Evolutionary conservation across 1,140 invertebrate genomes (phyloP), one percentile per base, ranked within the genome.

Genomic region (Helicoverpa zea): DNA sequence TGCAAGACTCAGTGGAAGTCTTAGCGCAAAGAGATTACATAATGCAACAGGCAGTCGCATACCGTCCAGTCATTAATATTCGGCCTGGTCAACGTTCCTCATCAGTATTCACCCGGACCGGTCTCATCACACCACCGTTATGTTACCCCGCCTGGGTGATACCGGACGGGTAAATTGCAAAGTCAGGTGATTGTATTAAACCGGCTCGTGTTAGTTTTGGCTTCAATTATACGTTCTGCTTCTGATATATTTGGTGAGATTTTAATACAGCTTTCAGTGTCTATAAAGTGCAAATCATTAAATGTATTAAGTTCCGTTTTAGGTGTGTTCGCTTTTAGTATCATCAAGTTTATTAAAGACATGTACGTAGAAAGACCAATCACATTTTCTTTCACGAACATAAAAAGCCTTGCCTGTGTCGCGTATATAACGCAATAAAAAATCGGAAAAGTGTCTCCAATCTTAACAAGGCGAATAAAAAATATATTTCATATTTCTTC

Each of bases 51-150:
- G 81, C 72, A 63, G 64, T 72, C 49, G 23, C 49, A 81, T 82
- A 75, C 75, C 79, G 82, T 81, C 72, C 75, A 58, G 80, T 82
- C 85, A 88, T 88, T 87, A 87, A 84, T 84, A 82, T 77, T 70
- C 79, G 75, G 23, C 76, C 82, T 81, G 82, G 85, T 82, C 84
- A 78, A 78, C 84, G 79, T 11, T 23, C 63, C 83, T 86, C 83
- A 88, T 88, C 84, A 81, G 86, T 85, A 86, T 87, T 87, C 87
- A 84, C 54, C 82, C 82, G 83, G 35, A 76, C 13, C 51, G 54
- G 70, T 81, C 82, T 87, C 85, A 85, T 85, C 85, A 85, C 79
- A 30, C 83, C 80, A 74, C 79, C 81, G 83, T 86, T 87, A 84
- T 77, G 13, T 68, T 66, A 49, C 79, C 43, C 43, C 23, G 59